A percentile compares a stretch with the other conserved stretches of the same genome.
Conservation (phyloP, 30 jellyfish, hydroid and myxozoan species). For the Rhopilema esculentum region DNA sequence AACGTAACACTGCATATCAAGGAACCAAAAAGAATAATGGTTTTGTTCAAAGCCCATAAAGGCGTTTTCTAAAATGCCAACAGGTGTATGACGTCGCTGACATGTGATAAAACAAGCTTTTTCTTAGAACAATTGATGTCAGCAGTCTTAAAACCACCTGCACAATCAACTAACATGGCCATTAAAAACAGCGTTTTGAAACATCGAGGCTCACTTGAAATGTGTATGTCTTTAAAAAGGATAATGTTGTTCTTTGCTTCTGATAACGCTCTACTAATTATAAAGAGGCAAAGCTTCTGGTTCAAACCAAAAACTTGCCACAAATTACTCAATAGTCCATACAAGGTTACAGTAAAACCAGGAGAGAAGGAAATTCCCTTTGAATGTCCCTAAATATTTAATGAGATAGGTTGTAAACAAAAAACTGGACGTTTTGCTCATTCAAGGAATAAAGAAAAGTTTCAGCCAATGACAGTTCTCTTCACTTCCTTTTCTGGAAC, state of each 20-base stretch:
- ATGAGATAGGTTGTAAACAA: background rate
- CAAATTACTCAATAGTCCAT: background rate
- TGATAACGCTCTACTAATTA: background rate
- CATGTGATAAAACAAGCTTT: background rate
- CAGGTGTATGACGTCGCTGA: background rate
- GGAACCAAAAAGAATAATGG: no score
- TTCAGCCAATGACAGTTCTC: background rate
- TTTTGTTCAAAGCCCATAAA: no score
- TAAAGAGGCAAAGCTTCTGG: no score
- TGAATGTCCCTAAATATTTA: background rate
- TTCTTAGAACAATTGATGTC: background rate
- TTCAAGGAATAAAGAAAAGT: background rate
- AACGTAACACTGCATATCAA: no score
- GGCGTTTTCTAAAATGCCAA: background rate
- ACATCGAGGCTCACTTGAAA: background rate
- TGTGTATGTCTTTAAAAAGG: background rate
- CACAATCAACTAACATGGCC: background rate
- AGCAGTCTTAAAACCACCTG: background rate
- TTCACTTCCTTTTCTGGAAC: background rate
- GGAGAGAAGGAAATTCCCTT: background rate
- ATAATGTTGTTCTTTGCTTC: background rate
- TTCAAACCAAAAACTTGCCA: background rate
- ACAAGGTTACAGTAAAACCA: background rate
- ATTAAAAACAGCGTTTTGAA: background rate
- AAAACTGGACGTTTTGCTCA: background rate